phyloP scores from a whole-genome alignment of 2,797 vertebrate species.

The Pseudotriccus pelzelni region DNA sequence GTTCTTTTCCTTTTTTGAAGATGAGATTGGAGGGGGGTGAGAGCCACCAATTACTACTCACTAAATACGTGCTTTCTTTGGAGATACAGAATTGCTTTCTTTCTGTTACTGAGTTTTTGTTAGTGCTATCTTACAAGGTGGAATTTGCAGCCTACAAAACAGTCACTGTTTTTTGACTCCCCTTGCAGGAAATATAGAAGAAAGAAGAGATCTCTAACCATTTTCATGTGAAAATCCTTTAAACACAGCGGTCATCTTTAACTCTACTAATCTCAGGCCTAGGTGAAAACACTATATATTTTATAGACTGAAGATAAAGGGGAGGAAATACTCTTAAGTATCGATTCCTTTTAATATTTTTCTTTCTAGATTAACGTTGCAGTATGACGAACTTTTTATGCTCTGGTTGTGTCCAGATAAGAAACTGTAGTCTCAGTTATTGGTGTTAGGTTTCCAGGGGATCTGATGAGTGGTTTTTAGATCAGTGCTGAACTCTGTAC shows the following conservation, averaged over 20 bases:
- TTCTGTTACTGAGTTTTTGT: slow-evolving; percentile 65
- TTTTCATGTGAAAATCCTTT: slow-evolving; percentile 66
- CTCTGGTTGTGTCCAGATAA: slow-evolving; percentile 65
- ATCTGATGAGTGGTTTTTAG: slow-evolving; percentile 43
- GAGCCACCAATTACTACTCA: slow-evolving; percentile 40
- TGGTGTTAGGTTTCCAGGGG: slow-evolving; percentile 28
- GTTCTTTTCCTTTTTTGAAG: slow-evolving; percentile 36
- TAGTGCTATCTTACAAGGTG: slow-evolving; percentile 49
- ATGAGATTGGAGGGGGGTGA: slow-evolving; percentile 38
- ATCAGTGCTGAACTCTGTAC: slow-evolving; percentile 71
- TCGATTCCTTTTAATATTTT: slow-evolving; percentile 71
- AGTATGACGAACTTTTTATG: slow-evolving; percentile 53
- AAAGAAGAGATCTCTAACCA: slow-evolving; percentile 37
- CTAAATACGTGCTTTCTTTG: slow-evolving; percentile 38
- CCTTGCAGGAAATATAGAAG: slow-evolving; percentile 33
- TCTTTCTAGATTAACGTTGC: slow-evolving; percentile 67
- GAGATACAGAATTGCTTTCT: slow-evolving; percentile 33
- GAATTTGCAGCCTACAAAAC: slow-evolving; percentile 45
- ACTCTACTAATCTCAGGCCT: slow-evolving; percentile 79
- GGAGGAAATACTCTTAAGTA: slow-evolving; percentile 64
- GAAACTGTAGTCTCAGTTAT: slow-evolving; percentile 33
- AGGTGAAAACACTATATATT: slow-evolving; percentile 78
- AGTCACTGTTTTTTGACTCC: slow-evolving; percentile 56
- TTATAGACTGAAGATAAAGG: slow-evolving; percentile 75
- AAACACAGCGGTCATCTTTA: slow-evolving; percentile 73